Percentiles rank a stretch among this genome's conserved stretches.
phyloP scores from a whole-genome alignment of 1,140 invertebrate species.

The Conopomorpha cramerella region DNA sequence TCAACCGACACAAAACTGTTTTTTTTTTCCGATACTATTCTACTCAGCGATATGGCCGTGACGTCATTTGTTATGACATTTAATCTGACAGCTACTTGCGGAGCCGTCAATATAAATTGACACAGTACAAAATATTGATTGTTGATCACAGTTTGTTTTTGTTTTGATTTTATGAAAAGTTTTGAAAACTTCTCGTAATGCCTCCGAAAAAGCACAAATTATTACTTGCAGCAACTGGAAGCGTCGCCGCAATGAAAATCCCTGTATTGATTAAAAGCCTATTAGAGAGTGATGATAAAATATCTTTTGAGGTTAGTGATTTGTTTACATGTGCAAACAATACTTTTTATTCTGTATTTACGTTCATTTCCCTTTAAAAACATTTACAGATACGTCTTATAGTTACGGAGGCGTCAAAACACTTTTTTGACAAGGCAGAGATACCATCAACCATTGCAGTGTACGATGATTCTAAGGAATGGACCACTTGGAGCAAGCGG shows the following conservation, averaged over 20 bases:
- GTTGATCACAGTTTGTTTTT: no score
- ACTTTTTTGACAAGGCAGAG: constrained; percentile 78
- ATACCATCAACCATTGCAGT: constrained; percentile 66
- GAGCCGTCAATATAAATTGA: constrained; percentile 3
- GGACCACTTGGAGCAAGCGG: constrained; percentile 86
- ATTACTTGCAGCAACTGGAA: constrained; percentile 36
- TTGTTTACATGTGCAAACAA: constrained; percentile 1
- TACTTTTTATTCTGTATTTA: constrained; percentile 9
- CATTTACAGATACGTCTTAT: constrained; percentile 75
- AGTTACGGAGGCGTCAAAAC: constrained; percentile 81
- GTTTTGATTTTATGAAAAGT: no score
- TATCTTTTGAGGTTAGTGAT: neutral
- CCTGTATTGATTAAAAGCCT: constrained; percentile 24
- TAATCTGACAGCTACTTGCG: constrained; percentile 1
- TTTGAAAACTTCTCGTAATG: no score
- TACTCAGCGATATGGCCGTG: no score
- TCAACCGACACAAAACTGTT: no score
- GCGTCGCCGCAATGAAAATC: constrained; percentile 41
- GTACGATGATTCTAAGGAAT: constrained; percentile 86
- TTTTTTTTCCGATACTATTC: no score
- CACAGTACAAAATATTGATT: no score
- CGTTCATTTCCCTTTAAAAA: no score
- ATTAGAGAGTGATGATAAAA: constrained; percentile 8
- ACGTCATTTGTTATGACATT: no score
- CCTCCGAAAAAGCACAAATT: constrained; percentile 23